Evolutionary conservation across 2,888 invertebrate species (phyloP), one percentile per base, ranked within the genome.

Genomic region (Dromius quadrimaculatus): DNA sequence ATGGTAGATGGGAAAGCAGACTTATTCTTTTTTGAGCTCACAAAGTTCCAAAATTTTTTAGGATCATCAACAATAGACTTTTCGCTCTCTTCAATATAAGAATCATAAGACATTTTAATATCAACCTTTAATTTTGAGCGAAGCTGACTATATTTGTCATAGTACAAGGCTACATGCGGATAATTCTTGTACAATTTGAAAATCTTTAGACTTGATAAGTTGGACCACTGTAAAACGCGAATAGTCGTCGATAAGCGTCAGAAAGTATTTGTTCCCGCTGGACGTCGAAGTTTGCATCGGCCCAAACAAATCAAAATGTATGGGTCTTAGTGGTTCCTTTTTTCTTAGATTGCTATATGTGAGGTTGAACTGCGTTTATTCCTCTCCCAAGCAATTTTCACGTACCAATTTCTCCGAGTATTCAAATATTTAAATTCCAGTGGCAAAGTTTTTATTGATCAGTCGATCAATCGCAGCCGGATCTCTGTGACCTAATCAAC

Each of bases 181-280:
- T n/a, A n/a, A n/a, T n/a, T n/a, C n/a, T n/a, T n/a, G n/a, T n/a
- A n/a, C n/a, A n/a, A n/a, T n/a, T n/a, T n/a, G n/a, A n/a, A n/a
- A n/a, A n/a, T 5, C 8, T 28, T 28, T 28, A 28, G 28, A 28
- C 8, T 28, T n/a, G n/a, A n/a, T n/a, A n/a, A n/a, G n/a, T n/a
- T n/a, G n/a, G 8, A 28, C 8, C 3, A 28, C 28, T 28, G 28
- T 28, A 28, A 28, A 28, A 28, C 28, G 28, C 3, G 28, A 28
- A 28, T 11, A 78, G 72, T 79, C 79, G 61, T 79, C 79, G n/a
- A 78, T 78, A 9, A 79, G 72, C 0, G 76, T 78, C 1, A 78
- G 5, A 1, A 78, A 22, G 63, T 76, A 78, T 5, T 75, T 66
- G 32, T 76, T 76, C 4, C 74, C 74, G 19, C 75, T 59, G 6